phyloP scores from a whole-genome alignment of 2,888 invertebrate species.

The Trichogramma evanescens region DNA sequence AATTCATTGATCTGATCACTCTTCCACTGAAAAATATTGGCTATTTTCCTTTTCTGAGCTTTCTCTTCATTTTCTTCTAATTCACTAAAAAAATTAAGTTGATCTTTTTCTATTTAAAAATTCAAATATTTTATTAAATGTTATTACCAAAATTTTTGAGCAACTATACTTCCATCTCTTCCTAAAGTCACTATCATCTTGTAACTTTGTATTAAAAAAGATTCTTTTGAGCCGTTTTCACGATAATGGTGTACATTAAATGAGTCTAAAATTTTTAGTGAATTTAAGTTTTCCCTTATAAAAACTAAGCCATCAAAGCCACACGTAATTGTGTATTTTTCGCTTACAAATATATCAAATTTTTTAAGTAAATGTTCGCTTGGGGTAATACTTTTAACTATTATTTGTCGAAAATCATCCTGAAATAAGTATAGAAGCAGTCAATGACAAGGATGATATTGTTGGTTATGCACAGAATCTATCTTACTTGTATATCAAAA shows the following conservation, averaged over 20 bases:
- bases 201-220: conserved; percentile 44
- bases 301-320: conserved; percentile 49
- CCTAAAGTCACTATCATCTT: conserved; percentile 46
- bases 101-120: neutral
- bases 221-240: conserved; percentile 49
- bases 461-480: neutral
- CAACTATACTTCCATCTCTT: conserved; percentile 42
- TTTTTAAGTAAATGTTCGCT: conserved; percentile 46
- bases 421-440: conserved; percentile 13
- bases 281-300: conserved; percentile 33
- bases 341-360: conserved; percentile 34
- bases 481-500: conserved; percentile 28
- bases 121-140: neutral
- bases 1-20: neutral
- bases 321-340: conserved; percentile 39
- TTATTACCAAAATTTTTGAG: conserved; percentile 3
- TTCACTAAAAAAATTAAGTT: neutral
- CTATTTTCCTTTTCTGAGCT: neutral
- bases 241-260: conserved; percentile 46
- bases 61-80: neutral
- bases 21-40: neutral
- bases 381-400: conserved; percentile 22
- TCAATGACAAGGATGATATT: neutral
- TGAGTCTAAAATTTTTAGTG: conserved; percentile 31
- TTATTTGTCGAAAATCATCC: conserved; percentile 25